These are phyloP conservation scores for Tryphoninae sp. DNA, from an alignment of 2,888 invertebrate genomes.

Conservation along the genomic window DNA sequence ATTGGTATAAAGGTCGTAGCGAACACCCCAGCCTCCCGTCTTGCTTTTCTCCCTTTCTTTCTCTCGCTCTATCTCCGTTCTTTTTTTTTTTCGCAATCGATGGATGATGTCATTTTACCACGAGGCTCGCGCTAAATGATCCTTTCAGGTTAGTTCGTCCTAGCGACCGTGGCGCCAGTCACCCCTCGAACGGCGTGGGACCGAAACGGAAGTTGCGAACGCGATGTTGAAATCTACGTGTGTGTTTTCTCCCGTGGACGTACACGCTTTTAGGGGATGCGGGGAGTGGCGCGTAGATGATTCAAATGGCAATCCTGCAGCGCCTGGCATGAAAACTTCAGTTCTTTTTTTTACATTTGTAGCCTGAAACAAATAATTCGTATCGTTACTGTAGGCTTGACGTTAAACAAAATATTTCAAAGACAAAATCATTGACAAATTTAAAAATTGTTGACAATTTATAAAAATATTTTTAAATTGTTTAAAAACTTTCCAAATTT, in stretches of 20 bases:
- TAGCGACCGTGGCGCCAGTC: slow-evolving; percentile 50
- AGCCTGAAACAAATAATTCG: neutral
- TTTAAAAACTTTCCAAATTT: neutral
- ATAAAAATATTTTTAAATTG: neutral
- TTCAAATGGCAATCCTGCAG: slow-evolving; percentile 37
- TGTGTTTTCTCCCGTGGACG: slow-evolving; percentile 6
- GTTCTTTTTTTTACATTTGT: slow-evolving; percentile 17
- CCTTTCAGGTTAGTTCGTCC: slow-evolving; percentile 46
- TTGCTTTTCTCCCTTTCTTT: slow-evolving; percentile 6
- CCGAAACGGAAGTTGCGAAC: slow-evolving; percentile 28
- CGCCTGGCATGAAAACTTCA: slow-evolving; percentile 11
- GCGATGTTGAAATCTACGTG: slow-evolving; percentile 9
- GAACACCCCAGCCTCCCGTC: slow-evolving; percentile 18
- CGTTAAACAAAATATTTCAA: no score
- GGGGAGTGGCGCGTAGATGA: slow-evolving; percentile 44
- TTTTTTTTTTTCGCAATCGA: slow-evolving; percentile 39
- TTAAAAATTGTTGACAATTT: neutral
- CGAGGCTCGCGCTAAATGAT: slow-evolving; percentile 51
- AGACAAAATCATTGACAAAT: no score
- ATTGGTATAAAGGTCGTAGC: slow-evolving; percentile 22
- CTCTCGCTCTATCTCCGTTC: neutral
- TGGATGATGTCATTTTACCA: slow-evolving; percentile 54
- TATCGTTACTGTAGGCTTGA: neutral
- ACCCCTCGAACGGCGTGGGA: slow-evolving; percentile 42
- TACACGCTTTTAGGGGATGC: slow-evolving; percentile 28